Base-by-base conservation (phyloP, 1,140 invertebrate genomes). In the Drosophila cardini region DNA sequence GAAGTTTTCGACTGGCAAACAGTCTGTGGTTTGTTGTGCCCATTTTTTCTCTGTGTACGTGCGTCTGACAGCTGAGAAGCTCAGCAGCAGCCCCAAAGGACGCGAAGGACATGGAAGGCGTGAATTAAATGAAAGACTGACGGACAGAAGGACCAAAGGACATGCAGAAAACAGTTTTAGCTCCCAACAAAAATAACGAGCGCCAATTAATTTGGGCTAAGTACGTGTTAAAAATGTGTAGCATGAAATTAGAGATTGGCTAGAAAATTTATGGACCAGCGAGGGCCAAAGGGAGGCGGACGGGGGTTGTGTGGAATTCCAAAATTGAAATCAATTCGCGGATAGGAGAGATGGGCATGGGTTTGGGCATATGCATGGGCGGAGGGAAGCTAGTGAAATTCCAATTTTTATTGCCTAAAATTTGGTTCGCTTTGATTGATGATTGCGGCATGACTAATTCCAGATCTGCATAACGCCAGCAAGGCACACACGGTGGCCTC, bases 401-500 rank as follows among this genome's bases (percentile, higher is more conserved):
- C 77, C 50, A 57, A 75, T 80, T 87, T 70, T 65, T 76, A 82
- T 82, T 76, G 82, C 67, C 63, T 58, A 26, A 30, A 45, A 32
- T 58, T 76, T 77, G 67, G 52, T 65, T 55, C 45, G 42, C 53
- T 43, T 77, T 89, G 80, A 89, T 89, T 84, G 80, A 89, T 89
- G 77, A 80, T 53, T 78, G 80, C 71, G 80, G 64, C 52, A 60
- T 76, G 84, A 21, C 65, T 61, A 65, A 67, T 80, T 65, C 16
- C 63, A 89, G 84, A 89, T 89, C 77, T 89, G 67, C 84, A 83
- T 62, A 90, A 69, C 42, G 84, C 57, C 18, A 86, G 84, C 78
- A 90, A 90, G 63, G 61, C 75, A 1, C 84, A 89, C 48, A 79
- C 84, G 32, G 43, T 83, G 46, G 85, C 85, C 68, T 85, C 86